Conservation (phyloP, 2,888 invertebrate genomes). For the Phorcus lineatus region DNA sequence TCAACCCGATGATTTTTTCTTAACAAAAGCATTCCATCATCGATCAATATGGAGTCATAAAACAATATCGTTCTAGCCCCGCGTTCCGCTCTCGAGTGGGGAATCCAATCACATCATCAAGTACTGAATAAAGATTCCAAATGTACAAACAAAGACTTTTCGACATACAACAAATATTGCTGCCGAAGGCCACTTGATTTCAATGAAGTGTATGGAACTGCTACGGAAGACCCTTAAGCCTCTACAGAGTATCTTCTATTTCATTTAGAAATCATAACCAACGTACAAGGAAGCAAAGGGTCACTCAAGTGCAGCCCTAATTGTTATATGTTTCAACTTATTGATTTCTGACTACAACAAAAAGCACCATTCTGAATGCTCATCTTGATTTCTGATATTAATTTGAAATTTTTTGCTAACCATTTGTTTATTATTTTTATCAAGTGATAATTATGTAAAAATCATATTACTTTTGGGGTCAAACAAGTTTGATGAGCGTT, state of each 20-base stretch:
- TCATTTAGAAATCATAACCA: slow-evolving; percentile 22
- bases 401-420: too few relatives aligned
- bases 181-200: slow-evolving; percentile 9
- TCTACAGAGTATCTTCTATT: neutral
- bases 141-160: slow-evolving; percentile 29
- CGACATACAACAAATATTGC: slow-evolving; percentile 21
- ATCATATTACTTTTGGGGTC: neutral
- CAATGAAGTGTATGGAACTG: neutral
- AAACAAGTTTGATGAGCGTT: neutral
- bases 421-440: too few relatives aligned
- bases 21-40: neutral
- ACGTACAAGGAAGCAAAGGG: slow-evolving; percentile 5
- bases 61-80: neutral
- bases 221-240: neutral
- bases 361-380: neutral
- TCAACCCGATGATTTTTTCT: neutral
- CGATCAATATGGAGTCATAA: neutral
- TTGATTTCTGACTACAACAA: neutral
- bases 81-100: slow-evolving; percentile 9
- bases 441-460: too few relatives aligned
- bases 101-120: slow-evolving; percentile 3
- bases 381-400: too few relatives aligned
- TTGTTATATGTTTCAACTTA: slow-evolving; percentile 19
- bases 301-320: slow-evolving; percentile 22
- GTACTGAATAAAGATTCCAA: slow-evolving; percentile 3